A percentile compares a stretch with the other conserved stretches of the same genome.
These are phyloP conservation scores for Oryctes rhinoceros DNA, from an alignment of 1,140 invertebrate species.

Conservation along the genomic window DNA sequence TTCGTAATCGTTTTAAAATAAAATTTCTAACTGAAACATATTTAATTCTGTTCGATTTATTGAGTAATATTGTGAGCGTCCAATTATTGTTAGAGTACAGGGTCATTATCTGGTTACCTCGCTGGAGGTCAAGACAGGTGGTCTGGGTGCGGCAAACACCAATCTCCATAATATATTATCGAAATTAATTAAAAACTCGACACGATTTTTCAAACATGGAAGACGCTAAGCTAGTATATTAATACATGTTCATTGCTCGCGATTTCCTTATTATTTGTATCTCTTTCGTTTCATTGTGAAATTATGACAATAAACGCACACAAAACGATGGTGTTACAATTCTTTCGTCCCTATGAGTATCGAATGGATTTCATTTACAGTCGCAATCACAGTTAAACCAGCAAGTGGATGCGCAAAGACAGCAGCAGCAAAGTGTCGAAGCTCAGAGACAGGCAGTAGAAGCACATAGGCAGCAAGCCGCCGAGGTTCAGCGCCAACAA, in stretches of 20 bases:
- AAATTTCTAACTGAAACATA: background rate
- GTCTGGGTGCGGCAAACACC: constrained; percentile 47
- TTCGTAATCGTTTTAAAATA: background rate
- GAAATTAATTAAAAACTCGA: constrained; percentile 23
- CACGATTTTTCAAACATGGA: constrained; percentile 35
- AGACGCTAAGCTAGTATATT: constrained; percentile 8
- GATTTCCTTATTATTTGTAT: background rate
- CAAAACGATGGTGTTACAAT: background rate
- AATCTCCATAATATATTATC: constrained; percentile 36
- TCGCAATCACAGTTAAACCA: constrained; percentile 45
- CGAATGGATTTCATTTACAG: constrained; percentile 27
- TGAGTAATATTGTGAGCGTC: constrained; percentile 24
- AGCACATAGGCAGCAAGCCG: constrained; percentile 57
- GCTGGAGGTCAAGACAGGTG: constrained; percentile 55
- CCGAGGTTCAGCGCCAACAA: constrained; percentile 49
- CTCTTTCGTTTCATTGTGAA: background rate
- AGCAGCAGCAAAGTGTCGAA: constrained; percentile 59
- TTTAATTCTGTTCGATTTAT: constrained; percentile 26
- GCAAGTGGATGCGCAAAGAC: constrained; percentile 61
- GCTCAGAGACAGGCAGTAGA: constrained; percentile 64
- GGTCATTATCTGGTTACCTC: constrained; percentile 52
- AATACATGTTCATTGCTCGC: background rate
- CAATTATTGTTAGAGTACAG: constrained; percentile 40
- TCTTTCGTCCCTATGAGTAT: constrained; percentile 21
- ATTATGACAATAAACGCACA: background rate